Evolutionary conservation across 2,797 vertebrate species (phyloP).

Genomic region (Gephyroberyx darwinii): DNA sequence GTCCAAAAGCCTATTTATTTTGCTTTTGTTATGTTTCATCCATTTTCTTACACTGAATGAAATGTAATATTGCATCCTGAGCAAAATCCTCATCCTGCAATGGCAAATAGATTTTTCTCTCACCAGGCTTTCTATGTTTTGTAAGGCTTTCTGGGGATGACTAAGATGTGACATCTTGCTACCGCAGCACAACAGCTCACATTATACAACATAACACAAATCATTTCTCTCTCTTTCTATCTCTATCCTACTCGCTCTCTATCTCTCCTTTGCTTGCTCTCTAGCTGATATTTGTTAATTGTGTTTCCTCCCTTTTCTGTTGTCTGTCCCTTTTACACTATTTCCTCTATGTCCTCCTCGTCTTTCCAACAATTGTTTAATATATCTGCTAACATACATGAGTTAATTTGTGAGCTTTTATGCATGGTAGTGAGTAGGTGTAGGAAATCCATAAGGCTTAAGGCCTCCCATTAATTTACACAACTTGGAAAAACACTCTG

Average conservation of each 20-base stretch:
- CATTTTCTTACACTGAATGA: slow-evolving; percentile 53
- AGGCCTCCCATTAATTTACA: slow-evolving; percentile 13
- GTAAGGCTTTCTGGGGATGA: slow-evolving; percentile 58
- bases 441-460: slow-evolving; percentile 9
- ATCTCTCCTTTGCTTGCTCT: slow-evolving; percentile 34
- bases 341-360: slow-evolving; percentile 31
- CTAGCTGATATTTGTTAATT: slow-evolving; percentile 62
- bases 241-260: slow-evolving; percentile 43
- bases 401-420: slow-evolving; percentile 5
- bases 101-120: slow-evolving; percentile 67
- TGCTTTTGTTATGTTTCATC: slow-evolving; percentile 72
- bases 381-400: slow-evolving; percentile 23
- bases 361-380: slow-evolving; percentile 36
- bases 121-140: slow-evolving; percentile 56
- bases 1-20: slow-evolving; percentile 73
- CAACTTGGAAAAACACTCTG: slow-evolving; percentile 9
- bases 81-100: slow-evolving; percentile 59
- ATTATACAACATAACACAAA: slow-evolving; percentile 61
- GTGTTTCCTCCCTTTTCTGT: slow-evolving; percentile 57
- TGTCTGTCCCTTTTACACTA: slow-evolving; percentile 45
- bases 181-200: slow-evolving; percentile 56
- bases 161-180: slow-evolving; percentile 70
- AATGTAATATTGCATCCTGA: slow-evolving; percentile 66
- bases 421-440: background rate
- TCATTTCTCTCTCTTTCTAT: slow-evolving; percentile 48